A percentile compares a stretch with the other conserved stretches of the same genome.
Evolutionary conservation across 2,888 invertebrate species (phyloP).

Genomic region (Pyrrhia umbra): DNA sequence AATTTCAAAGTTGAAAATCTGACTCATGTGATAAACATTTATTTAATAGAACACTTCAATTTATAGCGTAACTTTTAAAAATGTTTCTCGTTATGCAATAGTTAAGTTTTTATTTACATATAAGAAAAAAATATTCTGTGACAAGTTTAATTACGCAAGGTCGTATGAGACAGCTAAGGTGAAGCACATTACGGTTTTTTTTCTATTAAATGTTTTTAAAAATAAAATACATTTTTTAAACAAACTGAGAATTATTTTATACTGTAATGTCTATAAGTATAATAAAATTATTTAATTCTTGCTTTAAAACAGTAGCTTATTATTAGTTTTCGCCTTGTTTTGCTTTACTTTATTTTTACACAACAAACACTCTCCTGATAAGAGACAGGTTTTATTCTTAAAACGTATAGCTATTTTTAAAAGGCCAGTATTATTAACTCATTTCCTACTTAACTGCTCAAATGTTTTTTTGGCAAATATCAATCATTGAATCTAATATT

Average conservation of each 20-base stretch:
- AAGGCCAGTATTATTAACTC: too few relatives aligned
- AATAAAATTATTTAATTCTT: too few relatives aligned
- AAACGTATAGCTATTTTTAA: too few relatives aligned
- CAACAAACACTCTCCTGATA: too few relatives aligned
- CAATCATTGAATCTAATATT: too few relatives aligned
- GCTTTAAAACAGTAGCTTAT: too few relatives aligned
- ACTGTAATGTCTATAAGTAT: too few relatives aligned
- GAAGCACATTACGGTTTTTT: not conserved
- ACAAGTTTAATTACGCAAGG: constrained; percentile 7
- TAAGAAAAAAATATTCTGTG: constrained; percentile 9
- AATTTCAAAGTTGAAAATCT: constrained; percentile 49
- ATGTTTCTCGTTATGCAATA: constrained; percentile 7
- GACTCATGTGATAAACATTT: constrained; percentile 42
- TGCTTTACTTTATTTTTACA: too few relatives aligned
- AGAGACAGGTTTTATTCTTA: too few relatives aligned
- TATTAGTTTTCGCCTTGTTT: too few relatives aligned
- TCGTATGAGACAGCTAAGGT: constrained; percentile 20
- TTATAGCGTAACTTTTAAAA: constrained; percentile 1
- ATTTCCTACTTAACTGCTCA: too few relatives aligned
- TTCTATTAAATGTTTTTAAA: not conserved
- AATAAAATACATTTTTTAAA: not conserved
- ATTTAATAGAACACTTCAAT: not conserved
- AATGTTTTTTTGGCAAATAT: too few relatives aligned
- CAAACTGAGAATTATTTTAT: not conserved
- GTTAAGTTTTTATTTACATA: constrained; percentile 20